phyloP scores from a whole-genome alignment of 2,888 invertebrate genomes.

The Hedychridium roseum region DNA sequence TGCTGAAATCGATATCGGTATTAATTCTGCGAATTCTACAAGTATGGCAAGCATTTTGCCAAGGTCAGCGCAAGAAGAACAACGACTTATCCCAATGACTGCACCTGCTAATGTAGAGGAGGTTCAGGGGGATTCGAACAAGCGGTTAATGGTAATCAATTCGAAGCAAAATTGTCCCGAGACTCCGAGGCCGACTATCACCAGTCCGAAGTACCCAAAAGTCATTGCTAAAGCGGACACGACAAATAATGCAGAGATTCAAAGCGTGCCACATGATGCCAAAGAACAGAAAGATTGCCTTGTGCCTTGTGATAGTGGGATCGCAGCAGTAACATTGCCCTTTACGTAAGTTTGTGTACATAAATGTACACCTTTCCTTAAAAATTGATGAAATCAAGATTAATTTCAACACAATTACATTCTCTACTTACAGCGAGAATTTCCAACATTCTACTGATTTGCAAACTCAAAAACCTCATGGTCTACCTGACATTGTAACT shows the following conservation, averaged over 20 bases:
- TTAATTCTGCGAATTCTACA: slow-evolving; percentile 45
- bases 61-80: slow-evolving; percentile 42
- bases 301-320: slow-evolving; percentile 6
- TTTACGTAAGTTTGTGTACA: slow-evolving; percentile 23
- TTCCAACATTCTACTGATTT: slow-evolving; percentile 64
- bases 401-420: not conserved
- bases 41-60: slow-evolving; percentile 53
- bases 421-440: slow-evolving; percentile 15
- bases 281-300: slow-evolving; percentile 14
- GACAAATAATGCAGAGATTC: slow-evolving; percentile 34
- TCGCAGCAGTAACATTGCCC: too few species aligned
- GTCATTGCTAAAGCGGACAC: slow-evolving; percentile 47
- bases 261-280: slow-evolving; percentile 13
- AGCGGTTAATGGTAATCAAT: slow-evolving; percentile 37
- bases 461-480: slow-evolving; percentile 62
- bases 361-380: slow-evolving; percentile 1
- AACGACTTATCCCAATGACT: slow-evolving; percentile 28
- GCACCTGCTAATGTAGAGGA: slow-evolving; percentile 24
- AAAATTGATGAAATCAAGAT: too few species aligned
- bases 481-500: slow-evolving; percentile 57
- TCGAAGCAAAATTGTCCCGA: slow-evolving; percentile 39
- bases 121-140: slow-evolving; percentile 17
- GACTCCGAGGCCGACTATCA: slow-evolving; percentile 32
- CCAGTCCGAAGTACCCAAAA: slow-evolving; percentile 40
- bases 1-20: slow-evolving; percentile 48